Conservation (phyloP, 53 echinoderm and acorn worm species). For the Luidia sarsii region DNA sequence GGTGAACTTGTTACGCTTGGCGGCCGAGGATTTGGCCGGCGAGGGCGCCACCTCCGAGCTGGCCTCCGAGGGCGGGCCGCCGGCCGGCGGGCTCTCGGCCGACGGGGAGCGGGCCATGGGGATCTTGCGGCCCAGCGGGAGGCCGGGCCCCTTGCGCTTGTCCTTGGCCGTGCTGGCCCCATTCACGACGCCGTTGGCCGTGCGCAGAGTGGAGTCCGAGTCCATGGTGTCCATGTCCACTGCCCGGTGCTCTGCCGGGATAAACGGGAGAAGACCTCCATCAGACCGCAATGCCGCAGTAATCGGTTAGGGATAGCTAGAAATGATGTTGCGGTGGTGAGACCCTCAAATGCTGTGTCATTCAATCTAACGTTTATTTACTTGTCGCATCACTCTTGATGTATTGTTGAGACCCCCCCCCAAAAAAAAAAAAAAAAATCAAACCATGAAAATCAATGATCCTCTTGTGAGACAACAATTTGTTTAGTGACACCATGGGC, state of each 20-base stretch:
- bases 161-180: conserved; percentile 69
- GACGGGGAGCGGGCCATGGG: conserved; percentile 75
- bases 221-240: conserved; percentile 75
- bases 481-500: too few relatives aligned
- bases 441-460: too few relatives aligned
- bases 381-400: too few relatives aligned
- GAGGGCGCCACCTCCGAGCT: conserved; percentile 69
- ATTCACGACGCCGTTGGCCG: conserved; percentile 58
- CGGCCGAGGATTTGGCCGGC: conserved; percentile 78
- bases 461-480: too few relatives aligned
- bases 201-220: conserved; percentile 50
- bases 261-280: too few relatives aligned
- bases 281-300: too few relatives aligned
- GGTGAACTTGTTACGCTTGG: conserved; percentile 85
- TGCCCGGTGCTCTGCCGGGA: conserved; percentile 82
- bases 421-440: too few relatives aligned
- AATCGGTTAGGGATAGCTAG: too few relatives aligned
- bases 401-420: too few relatives aligned
- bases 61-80: conserved; percentile 57
- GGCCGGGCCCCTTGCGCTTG: conserved; percentile 78
- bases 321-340: too few relatives aligned
- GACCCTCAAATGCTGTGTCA: too few relatives aligned
- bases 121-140: conserved; percentile 84
- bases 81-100: conserved; percentile 66
- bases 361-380: too few relatives aligned